A percentile compares a stretch with the other conserved stretches of the same genome.
Conservation (phyloP, 2,797 vertebrate genomes). For the Aphelocoma californica region DNA sequence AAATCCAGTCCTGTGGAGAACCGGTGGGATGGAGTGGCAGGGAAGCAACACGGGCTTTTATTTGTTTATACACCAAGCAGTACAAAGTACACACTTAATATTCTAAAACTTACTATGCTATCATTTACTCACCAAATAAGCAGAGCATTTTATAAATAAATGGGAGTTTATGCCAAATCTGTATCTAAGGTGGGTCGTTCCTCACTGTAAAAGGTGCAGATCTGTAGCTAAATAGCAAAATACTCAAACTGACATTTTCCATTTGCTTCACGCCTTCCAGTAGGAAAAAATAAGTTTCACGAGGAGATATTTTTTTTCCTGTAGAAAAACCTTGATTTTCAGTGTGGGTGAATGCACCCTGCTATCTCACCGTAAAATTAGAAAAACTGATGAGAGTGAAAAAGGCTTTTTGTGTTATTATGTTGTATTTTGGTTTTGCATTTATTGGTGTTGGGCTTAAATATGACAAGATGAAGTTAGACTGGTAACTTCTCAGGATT, state of each 20-base stretch:
- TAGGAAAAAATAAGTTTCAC: neutral
- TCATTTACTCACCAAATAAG: neutral
- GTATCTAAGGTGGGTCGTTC: neutral
- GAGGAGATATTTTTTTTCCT: neutral
- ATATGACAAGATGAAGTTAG: neutral
- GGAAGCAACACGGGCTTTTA: neutral
- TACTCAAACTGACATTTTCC: neutral
- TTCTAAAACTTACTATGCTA: neutral
- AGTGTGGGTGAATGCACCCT: constrained; percentile 21
- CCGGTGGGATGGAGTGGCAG: neutral
- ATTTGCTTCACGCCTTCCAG: neutral
- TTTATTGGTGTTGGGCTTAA: neutral
- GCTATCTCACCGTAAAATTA: neutral
- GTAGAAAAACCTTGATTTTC: neutral
- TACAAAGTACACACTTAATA: neutral
- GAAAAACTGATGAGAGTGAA: neutral
- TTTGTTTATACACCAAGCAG: neutral
- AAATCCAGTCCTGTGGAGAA: neutral
- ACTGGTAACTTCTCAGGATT: neutral
- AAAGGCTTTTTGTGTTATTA: neutral
- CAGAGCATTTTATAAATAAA: neutral
- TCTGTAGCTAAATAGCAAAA: neutral
- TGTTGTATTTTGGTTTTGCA: neutral
- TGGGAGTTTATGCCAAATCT: rapidly evolving
- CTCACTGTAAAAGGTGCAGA: neutral